A percentile compares a stretch with the other conserved stretches of the same genome.
Conservation (phyloP, 2,888 invertebrate genomes). For the Eupithecia dodoneata region DNA sequence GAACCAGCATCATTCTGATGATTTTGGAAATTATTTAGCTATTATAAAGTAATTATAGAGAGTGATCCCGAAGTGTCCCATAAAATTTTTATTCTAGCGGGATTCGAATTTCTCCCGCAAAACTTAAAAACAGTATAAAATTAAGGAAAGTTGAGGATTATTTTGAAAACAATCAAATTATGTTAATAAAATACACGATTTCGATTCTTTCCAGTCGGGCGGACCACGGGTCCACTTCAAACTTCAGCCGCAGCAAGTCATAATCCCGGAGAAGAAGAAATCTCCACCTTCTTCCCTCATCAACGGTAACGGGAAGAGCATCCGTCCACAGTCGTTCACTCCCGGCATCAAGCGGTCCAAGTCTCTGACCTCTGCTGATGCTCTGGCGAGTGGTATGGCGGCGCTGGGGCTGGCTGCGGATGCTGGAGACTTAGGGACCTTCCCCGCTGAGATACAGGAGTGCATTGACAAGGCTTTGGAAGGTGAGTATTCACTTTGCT, state of each 20-base stretch:
- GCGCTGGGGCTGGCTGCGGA: constrained; percentile 88
- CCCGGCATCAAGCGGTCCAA: constrained; percentile 91
- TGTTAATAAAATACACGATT: not conserved
- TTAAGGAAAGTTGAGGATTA: too few relatives aligned
- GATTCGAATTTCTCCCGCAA: too few relatives aligned
- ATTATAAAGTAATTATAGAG: too few relatives aligned
- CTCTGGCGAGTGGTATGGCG: constrained; percentile 87
- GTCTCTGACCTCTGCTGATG: constrained; percentile 91
- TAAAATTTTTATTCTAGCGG: too few relatives aligned
- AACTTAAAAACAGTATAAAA: too few relatives aligned
- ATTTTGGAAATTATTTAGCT: too few relatives aligned
- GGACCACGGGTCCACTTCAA: constrained; percentile 86
- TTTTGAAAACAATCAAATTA: too few relatives aligned
- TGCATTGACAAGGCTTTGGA: constrained; percentile 90
- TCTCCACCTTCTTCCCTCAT: constrained; percentile 73
- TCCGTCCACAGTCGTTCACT: constrained; percentile 73
- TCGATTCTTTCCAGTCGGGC: constrained; percentile 55
- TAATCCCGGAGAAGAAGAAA: constrained; percentile 77
- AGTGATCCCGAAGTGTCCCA: too few relatives aligned
- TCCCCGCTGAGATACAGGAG: constrained; percentile 89
- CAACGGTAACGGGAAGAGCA: constrained; percentile 76
- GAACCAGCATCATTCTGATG: too few relatives aligned
- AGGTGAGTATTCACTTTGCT: constrained; percentile 65
- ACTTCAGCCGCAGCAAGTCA: constrained; percentile 74
- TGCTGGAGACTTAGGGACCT: constrained; percentile 90